These are phyloP conservation scores for Perdita meconis DNA, from an alignment of 2,888 invertebrate genomes.

Conservation along the genomic window DNA sequence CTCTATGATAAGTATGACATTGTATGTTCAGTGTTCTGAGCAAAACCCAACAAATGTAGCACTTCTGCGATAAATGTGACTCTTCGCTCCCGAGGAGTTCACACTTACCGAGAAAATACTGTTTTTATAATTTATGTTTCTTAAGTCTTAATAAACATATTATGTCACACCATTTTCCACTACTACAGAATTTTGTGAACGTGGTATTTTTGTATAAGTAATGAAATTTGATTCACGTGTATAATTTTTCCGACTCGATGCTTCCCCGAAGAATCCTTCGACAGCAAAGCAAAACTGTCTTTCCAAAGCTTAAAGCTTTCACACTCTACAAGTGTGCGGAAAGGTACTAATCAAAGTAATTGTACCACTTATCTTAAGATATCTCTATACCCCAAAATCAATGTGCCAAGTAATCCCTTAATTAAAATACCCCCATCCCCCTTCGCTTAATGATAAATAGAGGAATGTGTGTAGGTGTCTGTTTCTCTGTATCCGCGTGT, in stretches of 20 bases:
- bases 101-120: no score
- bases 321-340: conserved; percentile 25
- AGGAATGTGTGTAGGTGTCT: background rate
- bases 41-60: no score
- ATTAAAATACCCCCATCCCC: conserved; percentile 3
- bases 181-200: no score
- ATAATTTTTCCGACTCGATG: background rate
- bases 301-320: conserved; percentile 44
- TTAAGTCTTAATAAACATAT: no score
- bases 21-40: no score
- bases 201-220: no score
- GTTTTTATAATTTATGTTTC: no score
- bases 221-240: background rate
- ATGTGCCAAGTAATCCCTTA: conserved; percentile 10
- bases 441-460: conserved; percentile 1
- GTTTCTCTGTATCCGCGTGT: background rate
- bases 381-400: conserved; percentile 30
- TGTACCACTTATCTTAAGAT: conserved; percentile 67
- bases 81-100: no score
- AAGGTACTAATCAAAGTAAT: conserved; percentile 50
- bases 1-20: no score
- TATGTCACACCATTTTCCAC: no score
- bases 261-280: conserved; percentile 3
- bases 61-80: no score
- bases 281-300: conserved; percentile 3